phyloP scores from a whole-genome alignment of 2,113 vertebrate genomes.

The Ranitomeya variabilis region DNA sequence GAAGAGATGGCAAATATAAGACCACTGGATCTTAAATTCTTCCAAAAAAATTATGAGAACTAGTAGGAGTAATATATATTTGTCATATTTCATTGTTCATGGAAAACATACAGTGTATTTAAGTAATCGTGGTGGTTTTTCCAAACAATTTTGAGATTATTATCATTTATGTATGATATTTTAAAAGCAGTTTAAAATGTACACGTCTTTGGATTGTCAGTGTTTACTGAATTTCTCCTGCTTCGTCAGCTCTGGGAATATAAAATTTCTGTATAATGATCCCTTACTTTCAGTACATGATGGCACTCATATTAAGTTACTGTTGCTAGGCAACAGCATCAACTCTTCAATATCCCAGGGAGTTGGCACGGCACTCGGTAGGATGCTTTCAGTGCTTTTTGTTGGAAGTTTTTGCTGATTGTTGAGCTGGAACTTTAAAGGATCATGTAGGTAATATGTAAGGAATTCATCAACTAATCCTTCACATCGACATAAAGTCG shows the following conservation, averaged over 20 bases:
- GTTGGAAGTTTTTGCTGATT: conserved; percentile 7
- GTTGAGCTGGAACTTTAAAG: background rate
- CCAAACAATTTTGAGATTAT: background rate
- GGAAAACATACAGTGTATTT: background rate
- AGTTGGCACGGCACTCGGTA: conserved; percentile 1
- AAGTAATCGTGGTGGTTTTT: background rate
- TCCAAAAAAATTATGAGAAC: too few relatives aligned
- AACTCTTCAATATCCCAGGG: conserved; percentile 27
- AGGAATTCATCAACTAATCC: background rate
- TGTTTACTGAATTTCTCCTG: conserved; percentile 30
- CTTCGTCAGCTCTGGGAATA: conserved; percentile 40
- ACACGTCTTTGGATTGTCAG: conserved; percentile 19
- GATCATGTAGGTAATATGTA: background rate
- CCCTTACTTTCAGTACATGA: conserved; percentile 32
- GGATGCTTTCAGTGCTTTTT: conserved; percentile 34
- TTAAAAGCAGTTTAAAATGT: background rate
- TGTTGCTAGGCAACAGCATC: conserved; percentile 50
- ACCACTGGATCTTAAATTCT: too few relatives aligned
- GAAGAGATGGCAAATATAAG: too few relatives aligned
- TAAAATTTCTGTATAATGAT: conserved; percentile 51
- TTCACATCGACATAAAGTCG: background rate
- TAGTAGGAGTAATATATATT: background rate
- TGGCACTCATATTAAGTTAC: conserved; percentile 49
- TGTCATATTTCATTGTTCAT: background rate
- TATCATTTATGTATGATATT: background rate